phyloP scores from a whole-genome alignment of 2,113 vertebrate species.

The Alethe diademata region DNA sequence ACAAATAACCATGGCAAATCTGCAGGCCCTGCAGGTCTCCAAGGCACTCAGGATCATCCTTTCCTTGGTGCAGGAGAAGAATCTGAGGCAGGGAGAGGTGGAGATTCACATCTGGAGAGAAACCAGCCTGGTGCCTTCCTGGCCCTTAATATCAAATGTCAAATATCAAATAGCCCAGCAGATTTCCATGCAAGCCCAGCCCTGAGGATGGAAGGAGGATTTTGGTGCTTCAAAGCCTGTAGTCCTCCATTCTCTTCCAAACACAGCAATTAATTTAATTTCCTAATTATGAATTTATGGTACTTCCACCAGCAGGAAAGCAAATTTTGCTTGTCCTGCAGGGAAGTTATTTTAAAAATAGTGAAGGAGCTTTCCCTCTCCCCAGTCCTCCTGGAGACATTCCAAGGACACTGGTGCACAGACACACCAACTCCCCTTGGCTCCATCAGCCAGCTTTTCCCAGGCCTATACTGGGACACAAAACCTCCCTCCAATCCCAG shows the following conservation, averaged over 20 bases:
- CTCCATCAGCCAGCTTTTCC: neutral
- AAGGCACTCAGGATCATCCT: neutral
- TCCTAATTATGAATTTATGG: neutral
- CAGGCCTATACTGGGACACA: neutral
- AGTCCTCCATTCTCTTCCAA: neutral
- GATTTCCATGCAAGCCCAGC: neutral
- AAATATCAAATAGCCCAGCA: neutral
- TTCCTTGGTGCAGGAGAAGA: neutral
- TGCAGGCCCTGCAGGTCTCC: neutral
- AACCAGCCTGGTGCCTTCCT: neutral
- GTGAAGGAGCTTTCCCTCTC: neutral
- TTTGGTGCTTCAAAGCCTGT: neutral
- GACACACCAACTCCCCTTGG: neutral
- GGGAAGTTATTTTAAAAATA: neutral
- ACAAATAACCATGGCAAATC: neutral
- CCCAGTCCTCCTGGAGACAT: neutral
- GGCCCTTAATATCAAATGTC: neutral
- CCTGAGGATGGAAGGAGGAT: neutral
- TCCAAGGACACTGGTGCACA: neutral
- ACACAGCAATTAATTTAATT: neutral
- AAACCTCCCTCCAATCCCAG: neutral
- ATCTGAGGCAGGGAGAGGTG: neutral
- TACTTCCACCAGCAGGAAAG: neutral
- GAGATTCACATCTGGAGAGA: neutral
- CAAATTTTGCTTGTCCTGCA: neutral